phyloP scores from a whole-genome alignment of 2,888 invertebrate species.

The Tuberolachnus salignus region DNA sequence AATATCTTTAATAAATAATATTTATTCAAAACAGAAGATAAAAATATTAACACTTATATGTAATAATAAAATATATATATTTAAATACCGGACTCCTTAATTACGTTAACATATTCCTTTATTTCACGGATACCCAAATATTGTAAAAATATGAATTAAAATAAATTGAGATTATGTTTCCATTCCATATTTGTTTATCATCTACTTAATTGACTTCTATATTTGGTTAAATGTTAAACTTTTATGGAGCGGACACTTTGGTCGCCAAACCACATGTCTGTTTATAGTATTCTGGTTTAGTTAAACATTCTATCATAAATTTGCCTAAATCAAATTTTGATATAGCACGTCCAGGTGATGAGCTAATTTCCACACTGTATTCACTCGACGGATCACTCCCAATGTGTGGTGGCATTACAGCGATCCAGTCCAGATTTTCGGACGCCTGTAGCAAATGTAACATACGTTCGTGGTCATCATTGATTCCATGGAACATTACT shows the following conservation, averaged over 20 bases:
- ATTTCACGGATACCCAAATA: neutral
- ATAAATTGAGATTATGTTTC: no score
- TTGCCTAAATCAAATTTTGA: conserved; percentile 79
- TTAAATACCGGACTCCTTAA: neutral
- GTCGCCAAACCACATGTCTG: conserved; percentile 71
- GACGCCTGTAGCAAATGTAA: conserved; percentile 72
- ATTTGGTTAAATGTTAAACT: neutral
- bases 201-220: neutral
- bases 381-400: conserved; percentile 73
- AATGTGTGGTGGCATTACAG: conserved; percentile 82
- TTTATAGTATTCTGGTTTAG: conserved; percentile 73
- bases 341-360: conserved; percentile 72
- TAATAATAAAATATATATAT: conserved; percentile 13
- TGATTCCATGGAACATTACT: conserved; percentile 73
- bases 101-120: neutral
- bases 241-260: conserved; percentile 36
- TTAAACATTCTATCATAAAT: conserved; percentile 75
- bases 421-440: conserved; percentile 72
- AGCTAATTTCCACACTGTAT: conserved; percentile 69
- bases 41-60: conserved; percentile 4
- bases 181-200: neutral
- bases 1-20: conserved; percentile 12
- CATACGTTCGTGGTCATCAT: conserved; percentile 80
- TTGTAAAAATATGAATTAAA: conserved; percentile 4
- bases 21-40: conserved; percentile 8